phyloP scores from a whole-genome alignment of 2,113 vertebrate genomes.

The Acinonyx jubatus region DNA sequence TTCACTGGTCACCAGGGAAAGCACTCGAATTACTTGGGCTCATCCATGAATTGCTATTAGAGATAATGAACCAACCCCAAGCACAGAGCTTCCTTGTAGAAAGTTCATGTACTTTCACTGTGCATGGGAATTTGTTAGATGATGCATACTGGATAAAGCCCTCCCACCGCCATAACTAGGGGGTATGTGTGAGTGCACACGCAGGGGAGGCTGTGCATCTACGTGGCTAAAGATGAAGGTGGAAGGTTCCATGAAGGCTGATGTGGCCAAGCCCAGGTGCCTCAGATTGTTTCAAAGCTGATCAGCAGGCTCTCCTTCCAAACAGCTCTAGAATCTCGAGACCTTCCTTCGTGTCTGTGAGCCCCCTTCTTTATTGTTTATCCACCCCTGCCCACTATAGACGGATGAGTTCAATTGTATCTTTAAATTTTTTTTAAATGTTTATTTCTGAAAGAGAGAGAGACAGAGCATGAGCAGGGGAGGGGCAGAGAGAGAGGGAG shows the following conservation, averaged over 20 bases:
- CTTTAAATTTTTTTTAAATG: neutral
- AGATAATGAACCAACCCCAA: neutral
- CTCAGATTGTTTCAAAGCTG: neutral
- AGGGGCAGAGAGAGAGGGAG: no score
- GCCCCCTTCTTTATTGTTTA: neutral
- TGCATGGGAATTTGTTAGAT: neutral
- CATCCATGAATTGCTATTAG: neutral
- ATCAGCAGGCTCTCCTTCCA: neutral
- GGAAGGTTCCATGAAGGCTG: no score
- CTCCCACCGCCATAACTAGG: no score
- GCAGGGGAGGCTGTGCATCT: neutral
- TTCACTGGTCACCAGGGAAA: neutral
- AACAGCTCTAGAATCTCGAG: neutral
- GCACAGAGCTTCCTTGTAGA: neutral
- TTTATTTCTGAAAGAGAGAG: no score
- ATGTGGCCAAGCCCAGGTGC: no score
- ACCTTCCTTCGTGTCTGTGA: neutral
- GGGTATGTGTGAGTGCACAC: rapidly evolving
- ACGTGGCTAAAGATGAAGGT: neutral
- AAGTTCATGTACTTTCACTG: neutral
- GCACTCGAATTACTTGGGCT: neutral
- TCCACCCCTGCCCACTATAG: neutral
- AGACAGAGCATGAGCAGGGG: no score
- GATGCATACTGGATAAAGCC: neutral
- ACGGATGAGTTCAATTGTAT: neutral